A percentile compares a stretch with the other conserved stretches of the same genome.
Evolutionary conservation across 2,113 vertebrate genomes (phyloP).

Genomic region (Hypocryptadius cinnamomeus): DNA sequence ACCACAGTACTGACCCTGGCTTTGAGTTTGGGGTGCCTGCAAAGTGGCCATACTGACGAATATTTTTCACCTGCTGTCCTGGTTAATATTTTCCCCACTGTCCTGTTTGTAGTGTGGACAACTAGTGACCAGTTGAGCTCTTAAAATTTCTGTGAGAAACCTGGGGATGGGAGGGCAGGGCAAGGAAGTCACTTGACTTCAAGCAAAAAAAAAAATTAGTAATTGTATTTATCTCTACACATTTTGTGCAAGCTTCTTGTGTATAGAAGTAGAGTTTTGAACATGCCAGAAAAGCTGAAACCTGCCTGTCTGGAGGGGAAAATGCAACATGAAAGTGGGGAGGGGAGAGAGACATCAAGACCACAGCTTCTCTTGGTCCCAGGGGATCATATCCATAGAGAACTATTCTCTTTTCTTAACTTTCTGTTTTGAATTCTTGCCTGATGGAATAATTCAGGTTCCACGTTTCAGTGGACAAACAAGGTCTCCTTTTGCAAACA

Average conservation of each 20-base stretch:
- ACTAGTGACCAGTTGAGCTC: neutral
- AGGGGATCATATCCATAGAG: neutral
- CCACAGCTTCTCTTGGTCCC: neutral
- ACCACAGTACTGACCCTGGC: neutral
- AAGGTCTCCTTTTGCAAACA: neutral
- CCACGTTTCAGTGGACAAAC: slow-evolving; percentile 7
- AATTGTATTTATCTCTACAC: neutral
- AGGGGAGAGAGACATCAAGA: neutral
- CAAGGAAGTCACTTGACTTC: neutral
- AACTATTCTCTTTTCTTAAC: neutral
- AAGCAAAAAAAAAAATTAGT: neutral
- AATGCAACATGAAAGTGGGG: neutral
- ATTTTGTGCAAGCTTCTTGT: neutral
- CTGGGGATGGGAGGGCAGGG: neutral
- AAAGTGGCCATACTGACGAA: neutral
- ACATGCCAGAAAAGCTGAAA: neutral
- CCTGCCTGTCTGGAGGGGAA: neutral
- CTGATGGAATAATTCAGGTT: neutral
- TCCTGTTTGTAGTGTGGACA: neutral
- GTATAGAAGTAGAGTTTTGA: neutral
- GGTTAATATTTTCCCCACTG: neutral
- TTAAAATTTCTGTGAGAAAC: neutral
- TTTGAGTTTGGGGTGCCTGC: neutral
- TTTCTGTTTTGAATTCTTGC: neutral
- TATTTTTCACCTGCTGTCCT: neutral